Conservation (phyloP, 2,888 invertebrate genomes). For the Lumbricus terrestris region DNA sequence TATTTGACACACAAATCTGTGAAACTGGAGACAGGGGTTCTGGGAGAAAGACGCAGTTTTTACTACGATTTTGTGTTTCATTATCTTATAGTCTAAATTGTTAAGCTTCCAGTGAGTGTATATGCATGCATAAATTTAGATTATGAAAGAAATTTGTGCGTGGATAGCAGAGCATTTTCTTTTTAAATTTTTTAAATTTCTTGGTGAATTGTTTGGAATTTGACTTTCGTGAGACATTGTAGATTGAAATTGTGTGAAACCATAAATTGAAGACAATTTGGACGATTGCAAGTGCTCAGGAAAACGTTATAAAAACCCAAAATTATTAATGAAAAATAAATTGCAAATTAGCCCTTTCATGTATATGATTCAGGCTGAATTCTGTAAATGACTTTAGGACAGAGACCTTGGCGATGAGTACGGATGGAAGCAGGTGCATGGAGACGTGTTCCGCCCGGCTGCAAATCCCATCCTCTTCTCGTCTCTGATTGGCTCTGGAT, state of each 20-base stretch:
- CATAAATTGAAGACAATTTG: background rate
- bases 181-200: background rate
- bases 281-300: background rate
- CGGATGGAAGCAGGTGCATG: conserved; percentile 99
- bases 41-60: background rate
- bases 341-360: background rate
- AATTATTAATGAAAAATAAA: background rate
- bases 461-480: conserved; percentile 88
- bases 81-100: background rate
- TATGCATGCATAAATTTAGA: background rate
- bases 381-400: conserved; percentile 65
- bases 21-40: background rate
- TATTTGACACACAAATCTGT: background rate
- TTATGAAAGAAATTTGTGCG: background rate
- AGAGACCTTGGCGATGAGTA: conserved; percentile 98
- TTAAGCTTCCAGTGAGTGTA: background rate
- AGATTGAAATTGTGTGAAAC: background rate
- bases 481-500: conserved; percentile 91
- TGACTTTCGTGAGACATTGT: background rate
- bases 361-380: background rate
- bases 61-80: background rate
- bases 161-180: background rate
- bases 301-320: background rate
- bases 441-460: conserved; percentile 96
- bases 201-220: background rate